Conservation (phyloP, 1,140 invertebrate species). For the Bombus cullumanus region DNA sequence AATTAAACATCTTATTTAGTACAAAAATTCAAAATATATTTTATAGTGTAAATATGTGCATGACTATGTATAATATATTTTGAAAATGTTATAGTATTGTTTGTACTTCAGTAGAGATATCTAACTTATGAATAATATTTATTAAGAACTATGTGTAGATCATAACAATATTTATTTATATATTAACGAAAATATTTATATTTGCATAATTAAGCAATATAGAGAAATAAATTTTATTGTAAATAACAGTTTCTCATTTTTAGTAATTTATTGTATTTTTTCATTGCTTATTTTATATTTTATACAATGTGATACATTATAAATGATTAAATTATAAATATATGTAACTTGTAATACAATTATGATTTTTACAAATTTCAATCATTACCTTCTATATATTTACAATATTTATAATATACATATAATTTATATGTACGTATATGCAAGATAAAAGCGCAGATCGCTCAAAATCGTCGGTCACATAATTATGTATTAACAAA, state of each 20-base stretch:
- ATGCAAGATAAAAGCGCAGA: background rate
- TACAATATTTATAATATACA: too few relatives aligned
- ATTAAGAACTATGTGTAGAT: background rate
- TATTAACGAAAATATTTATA: constrained; percentile 11
- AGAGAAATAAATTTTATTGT: constrained; percentile 11
- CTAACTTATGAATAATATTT: constrained; percentile 8
- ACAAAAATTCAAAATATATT: background rate
- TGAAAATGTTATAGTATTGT: constrained; percentile 1
- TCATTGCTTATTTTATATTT: background rate
- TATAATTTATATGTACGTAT: background rate
- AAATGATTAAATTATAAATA: background rate
- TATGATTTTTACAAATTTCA: background rate
- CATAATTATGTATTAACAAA: background rate
- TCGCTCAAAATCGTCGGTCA: background rate
- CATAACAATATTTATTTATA: constrained; percentile 11
- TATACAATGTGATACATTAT: too few relatives aligned
- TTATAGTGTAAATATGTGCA: constrained; percentile 35
- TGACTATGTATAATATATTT: constrained; percentile 6
- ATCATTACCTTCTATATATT: background rate
- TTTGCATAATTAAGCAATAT: background rate
- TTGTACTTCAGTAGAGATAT: background rate
- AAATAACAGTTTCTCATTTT: constrained; percentile 34
- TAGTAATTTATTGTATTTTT: constrained; percentile 15
- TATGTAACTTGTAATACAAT: background rate
- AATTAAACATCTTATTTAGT: background rate